phyloP scores from a whole-genome alignment of 2,888 invertebrate species.

The Melipona beecheii region DNA sequence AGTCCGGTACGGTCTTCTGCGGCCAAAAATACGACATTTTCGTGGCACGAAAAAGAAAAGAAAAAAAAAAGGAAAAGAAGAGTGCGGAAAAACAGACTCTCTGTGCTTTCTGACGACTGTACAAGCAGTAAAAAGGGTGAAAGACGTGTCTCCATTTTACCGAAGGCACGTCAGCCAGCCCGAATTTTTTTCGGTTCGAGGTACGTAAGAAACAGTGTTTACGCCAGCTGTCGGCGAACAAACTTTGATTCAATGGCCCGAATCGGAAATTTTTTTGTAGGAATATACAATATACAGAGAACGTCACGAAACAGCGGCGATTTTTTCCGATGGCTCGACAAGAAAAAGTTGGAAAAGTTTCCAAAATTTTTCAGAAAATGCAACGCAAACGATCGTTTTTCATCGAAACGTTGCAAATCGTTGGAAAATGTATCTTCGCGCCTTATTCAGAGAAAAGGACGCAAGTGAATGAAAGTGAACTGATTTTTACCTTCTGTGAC shows the following conservation, averaged over 20 bases:
- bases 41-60: not conserved
- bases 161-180: not conserved
- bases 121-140: not conserved
- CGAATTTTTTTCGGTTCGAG: slow-evolving; percentile 34
- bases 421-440: no score
- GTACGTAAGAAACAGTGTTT: slow-evolving; percentile 36
- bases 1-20: not conserved
- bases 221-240: slow-evolving; percentile 27
- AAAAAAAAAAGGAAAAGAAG: not conserved
- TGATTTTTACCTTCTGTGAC: no score
- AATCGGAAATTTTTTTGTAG: slow-evolving; percentile 39
- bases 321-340: no score
- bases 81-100: no score
- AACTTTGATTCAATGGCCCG: slow-evolving; percentile 25
- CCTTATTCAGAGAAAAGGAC: no score
- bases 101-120: not conserved
- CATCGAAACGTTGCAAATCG: no score
- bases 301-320: no score
- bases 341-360: no score
- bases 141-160: not conserved
- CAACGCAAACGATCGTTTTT: no score
- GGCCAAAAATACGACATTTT: not conserved
- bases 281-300: not conserved
- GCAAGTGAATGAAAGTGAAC: no score
- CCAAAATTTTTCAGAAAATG: no score